Conservation (phyloP, 2,888 invertebrate species). For the Netelia virgata region DNA sequence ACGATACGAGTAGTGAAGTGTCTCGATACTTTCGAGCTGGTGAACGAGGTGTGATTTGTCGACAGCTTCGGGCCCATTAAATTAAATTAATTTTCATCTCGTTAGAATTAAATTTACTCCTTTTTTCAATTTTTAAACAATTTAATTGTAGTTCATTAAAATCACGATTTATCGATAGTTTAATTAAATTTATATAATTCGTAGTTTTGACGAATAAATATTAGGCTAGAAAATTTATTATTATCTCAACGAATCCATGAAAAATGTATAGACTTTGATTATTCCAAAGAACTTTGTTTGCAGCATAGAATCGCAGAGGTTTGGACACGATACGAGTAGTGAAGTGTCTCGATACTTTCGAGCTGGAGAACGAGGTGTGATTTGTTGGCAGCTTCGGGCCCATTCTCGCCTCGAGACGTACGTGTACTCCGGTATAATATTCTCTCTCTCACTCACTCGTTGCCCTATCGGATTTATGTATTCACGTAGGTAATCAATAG, state of each 20-base stretch:
- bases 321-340: conserved; percentile 1
- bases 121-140: no score
- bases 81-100: no score
- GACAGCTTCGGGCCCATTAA: conserved; percentile 49
- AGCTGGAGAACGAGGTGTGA: conserved; percentile 62
- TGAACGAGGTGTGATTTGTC: conserved; percentile 66
- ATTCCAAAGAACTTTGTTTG: background rate
- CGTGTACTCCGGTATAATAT: conserved; percentile 35
- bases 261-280: conserved; percentile 2
- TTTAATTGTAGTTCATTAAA: no score
- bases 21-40: conserved; percentile 29
- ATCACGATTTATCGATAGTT: no score
- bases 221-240: no score
- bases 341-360: conserved; percentile 30
- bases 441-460: conserved; percentile 24
- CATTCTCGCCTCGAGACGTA: conserved; percentile 37
- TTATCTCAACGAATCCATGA: background rate
- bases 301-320: background rate
- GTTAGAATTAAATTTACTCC: no score
- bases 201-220: no score
- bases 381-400: conserved; percentile 56
- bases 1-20: conserved; percentile 4
- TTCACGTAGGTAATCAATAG: conserved; percentile 78
- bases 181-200: no score
- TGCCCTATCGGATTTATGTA: conserved; percentile 78